Percentiles rank a stretch among this genome's conserved stretches.
Conservation (phyloP, 30 jellyfish, hydroid and myxozoan species). For the Pelagia noctiluca region DNA sequence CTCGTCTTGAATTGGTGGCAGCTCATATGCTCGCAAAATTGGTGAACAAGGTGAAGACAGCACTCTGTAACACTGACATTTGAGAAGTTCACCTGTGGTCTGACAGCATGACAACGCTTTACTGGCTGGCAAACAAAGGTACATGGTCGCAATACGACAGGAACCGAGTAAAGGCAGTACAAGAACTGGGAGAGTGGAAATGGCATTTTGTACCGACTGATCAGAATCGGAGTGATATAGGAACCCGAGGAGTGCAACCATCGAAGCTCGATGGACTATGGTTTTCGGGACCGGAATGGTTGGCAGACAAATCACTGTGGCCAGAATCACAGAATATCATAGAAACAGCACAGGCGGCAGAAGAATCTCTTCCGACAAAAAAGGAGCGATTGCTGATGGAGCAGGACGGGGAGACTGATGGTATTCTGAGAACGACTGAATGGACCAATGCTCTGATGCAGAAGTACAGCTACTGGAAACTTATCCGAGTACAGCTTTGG, state of each 20-base stretch:
- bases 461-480: constrained; percentile 20
- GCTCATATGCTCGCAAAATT: constrained; percentile 69
- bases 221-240: constrained; percentile 57
- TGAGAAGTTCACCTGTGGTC: constrained; percentile 43
- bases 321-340: constrained; percentile 11
- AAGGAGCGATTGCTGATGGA: constrained; percentile 17
- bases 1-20: constrained; percentile 52
- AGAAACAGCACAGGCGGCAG: constrained; percentile 21
- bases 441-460: constrained; percentile 6
- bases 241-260: constrained; percentile 66
- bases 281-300: constrained; percentile 52
- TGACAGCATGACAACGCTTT: constrained; percentile 64
- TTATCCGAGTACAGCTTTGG: constrained; percentile 15
- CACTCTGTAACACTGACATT: constrained; percentile 13
- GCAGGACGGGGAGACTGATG: constrained; percentile 2
- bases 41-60: constrained; percentile 30
- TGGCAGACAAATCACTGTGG: constrained; percentile 20
- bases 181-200: constrained; percentile 11
- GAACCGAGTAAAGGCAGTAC: constrained; percentile 65
- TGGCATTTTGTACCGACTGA: constrained; percentile 60
- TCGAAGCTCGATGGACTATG: constrained; percentile 35
- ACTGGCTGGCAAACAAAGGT: constrained; percentile 69
- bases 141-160: constrained; percentile 50
- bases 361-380: constrained; percentile 26
- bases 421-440: too few species aligned